phyloP scores from a whole-genome alignment of 2,888 invertebrate species.

The Oligia strigilis region DNA sequence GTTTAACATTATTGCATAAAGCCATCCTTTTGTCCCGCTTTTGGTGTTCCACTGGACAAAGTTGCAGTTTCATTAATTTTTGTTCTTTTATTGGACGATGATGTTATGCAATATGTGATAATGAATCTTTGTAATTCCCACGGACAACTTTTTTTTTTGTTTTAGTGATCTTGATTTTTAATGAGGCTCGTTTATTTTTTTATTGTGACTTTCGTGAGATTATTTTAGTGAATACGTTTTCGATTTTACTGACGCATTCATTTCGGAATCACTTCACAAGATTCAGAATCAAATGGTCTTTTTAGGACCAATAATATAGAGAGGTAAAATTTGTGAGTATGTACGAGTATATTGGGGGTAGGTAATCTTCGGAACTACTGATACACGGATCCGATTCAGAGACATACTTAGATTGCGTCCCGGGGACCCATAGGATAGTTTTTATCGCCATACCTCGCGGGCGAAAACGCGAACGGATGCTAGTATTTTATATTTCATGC shows the following conservation, averaged over 20 bases:
- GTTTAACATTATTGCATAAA: slow-evolving; percentile 56
- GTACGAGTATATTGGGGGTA: neutral
- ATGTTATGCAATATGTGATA: slow-evolving; percentile 43
- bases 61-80: slow-evolving; percentile 47
- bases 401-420: too few relatives aligned
- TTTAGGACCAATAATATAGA: neutral
- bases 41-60: slow-evolving; percentile 49
- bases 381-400: neutral
- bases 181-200: slow-evolving; percentile 4
- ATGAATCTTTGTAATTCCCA: slow-evolving; percentile 42
- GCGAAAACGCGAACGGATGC: too few relatives aligned
- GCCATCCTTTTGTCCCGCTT: slow-evolving; percentile 59
- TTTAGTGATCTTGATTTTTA: slow-evolving; percentile 23
- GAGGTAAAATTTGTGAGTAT: neutral
- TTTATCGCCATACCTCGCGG: too few relatives aligned
- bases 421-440: too few relatives aligned
- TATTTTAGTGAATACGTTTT: neutral
- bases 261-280: neutral
- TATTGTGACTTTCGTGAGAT: neutral
- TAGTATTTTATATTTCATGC: too few relatives aligned
- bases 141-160: slow-evolving; percentile 24
- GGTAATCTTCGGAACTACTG: neutral
- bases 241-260: neutral
- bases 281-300: neutral
- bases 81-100: slow-evolving; percentile 26